phyloP scores from a whole-genome alignment of 2,113 vertebrate species.

The Corydoras maculifer region DNA sequence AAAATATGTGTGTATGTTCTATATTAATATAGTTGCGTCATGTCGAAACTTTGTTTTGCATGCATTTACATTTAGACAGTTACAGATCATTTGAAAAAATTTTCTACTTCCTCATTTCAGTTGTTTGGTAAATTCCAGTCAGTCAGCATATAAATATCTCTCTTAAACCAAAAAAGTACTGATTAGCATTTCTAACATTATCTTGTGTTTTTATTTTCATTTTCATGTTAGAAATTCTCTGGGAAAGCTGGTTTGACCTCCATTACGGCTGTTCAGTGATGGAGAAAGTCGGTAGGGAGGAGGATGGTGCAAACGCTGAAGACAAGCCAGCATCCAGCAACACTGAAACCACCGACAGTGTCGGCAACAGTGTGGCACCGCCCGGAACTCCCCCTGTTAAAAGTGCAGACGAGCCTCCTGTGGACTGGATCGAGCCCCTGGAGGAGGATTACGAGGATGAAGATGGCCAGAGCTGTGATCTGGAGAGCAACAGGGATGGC shows the following conservation, averaged over 20 bases:
- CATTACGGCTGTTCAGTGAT: conserved; percentile 18
- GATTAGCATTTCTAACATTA: not conserved
- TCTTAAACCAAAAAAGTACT: too few species aligned
- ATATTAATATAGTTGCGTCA: too few species aligned
- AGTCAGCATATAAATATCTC: too few species aligned
- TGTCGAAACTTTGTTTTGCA: too few species aligned
- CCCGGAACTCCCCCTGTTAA: conserved; percentile 22
- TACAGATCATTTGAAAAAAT: too few species aligned
- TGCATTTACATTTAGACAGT: too few species aligned
- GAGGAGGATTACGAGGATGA: conserved; percentile 60
- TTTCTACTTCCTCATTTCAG: too few species aligned
- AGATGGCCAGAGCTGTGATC: conserved; percentile 29
- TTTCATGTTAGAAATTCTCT: not conserved
- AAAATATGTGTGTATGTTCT: too few species aligned
- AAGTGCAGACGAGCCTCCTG: conserved; percentile 43
- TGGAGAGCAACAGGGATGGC: conserved; percentile 37
- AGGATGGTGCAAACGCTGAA: not conserved
- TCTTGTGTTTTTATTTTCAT: not conserved
- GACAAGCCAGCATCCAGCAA: not conserved
- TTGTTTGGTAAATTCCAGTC: too few species aligned
- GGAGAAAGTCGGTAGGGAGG: conserved; percentile 19
- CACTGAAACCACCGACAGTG: not conserved
- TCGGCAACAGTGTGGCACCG: conserved; percentile 4
- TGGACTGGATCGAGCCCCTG: conserved; percentile 70
- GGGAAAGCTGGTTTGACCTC: not conserved